Base-by-base conservation (phyloP, 2,797 vertebrate species). In the Enteromius argenteus region DNA sequence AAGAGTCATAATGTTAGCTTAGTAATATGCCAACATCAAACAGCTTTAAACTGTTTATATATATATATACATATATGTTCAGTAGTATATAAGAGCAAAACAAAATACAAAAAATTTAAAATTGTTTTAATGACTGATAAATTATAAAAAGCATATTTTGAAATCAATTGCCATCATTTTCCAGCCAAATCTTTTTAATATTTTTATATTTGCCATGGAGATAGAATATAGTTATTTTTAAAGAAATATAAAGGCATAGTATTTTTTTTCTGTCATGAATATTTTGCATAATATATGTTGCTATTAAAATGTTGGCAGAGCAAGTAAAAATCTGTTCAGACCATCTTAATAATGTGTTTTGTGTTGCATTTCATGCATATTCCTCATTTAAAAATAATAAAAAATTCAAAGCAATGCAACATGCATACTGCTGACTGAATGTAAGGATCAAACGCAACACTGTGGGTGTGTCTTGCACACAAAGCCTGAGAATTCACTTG, bases 401-500 rank as follows among this genome's bases (percentile, higher is more conserved):
- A 13, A 35, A 27, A 37, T 49, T 75, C 2, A 21, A 66, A 74
- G 62, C 53, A 72, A 81, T 62, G 23, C 58, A 64, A 21, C 30
- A 49, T 66, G 30, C 15, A n/a, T 5, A 66, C 32, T 21, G 15
- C 71, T 27, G 42, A 27, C 42, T 49, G n/a, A 51, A 71, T 37
- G 51, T 78, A 15, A 62, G 71, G 49, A 46, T 46, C n/a, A 81
- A 71, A 67, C 46, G 10, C 60, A 66, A 46, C 62, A 79, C 21
- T 21, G 21, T 79, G 66, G 37, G 64, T 85, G 75, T 79, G 67
- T 66, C 37, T 67, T 53, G 27, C 68, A 84, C 84, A 79, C 27
- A 21, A 83, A 60, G 66, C 51, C 42, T 84, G 46, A 79, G 17
- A 71, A 72, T 69, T 37, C 60, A 71, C 76, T n/a, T 69, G 27